Conservation (phyloP, 2,113 vertebrate genomes). For the Copsychus sechellarum region DNA sequence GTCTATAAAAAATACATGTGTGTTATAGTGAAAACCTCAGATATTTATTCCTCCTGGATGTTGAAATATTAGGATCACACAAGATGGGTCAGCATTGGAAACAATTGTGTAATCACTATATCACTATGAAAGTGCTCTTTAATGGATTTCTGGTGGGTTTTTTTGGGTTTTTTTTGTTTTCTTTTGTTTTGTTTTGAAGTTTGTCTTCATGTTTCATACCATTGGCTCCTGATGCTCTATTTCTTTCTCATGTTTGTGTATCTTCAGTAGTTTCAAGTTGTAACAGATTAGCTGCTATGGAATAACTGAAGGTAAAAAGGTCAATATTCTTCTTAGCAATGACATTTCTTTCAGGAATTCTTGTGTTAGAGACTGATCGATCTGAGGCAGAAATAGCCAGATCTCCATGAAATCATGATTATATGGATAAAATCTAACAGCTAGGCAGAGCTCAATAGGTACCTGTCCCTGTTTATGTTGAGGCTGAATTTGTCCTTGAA, state of each 20-base stretch:
- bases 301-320: neutral
- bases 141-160: neutral
- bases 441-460: neutral
- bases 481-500: neutral
- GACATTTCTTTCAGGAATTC: neutral
- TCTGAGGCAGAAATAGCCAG: neutral
- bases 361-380: neutral
- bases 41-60: neutral
- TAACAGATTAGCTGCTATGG: neutral
- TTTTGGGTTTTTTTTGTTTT: neutral
- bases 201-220: neutral
- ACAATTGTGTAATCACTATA: neutral
- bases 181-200: neutral
- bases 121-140: neutral
- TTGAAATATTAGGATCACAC: neutral
- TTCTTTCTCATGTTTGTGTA: neutral
- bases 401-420: neutral
- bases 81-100: neutral
- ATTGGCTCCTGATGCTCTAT: neutral
- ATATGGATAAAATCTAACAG: neutral
- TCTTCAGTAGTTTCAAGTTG: neutral
- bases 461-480: neutral
- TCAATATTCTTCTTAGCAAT: neutral
- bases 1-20: neutral
- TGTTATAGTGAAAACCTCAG: neutral